Evolutionary conservation across 2,888 invertebrate species (phyloP).

Genomic region (Meliscaeva auricollis): DNA sequence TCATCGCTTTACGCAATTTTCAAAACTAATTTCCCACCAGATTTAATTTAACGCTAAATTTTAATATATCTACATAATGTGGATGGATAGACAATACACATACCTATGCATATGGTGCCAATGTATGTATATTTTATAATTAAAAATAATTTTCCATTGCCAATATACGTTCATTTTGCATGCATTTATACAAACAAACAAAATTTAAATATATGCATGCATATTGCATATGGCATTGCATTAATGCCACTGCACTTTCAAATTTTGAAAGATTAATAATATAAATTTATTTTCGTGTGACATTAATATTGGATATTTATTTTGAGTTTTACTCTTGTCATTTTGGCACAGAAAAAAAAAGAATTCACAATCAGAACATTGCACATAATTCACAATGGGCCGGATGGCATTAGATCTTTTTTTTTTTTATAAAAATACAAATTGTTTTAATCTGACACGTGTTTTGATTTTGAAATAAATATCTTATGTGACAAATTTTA

Average conservation of each 20-base stretch:
- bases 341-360: constrained; percentile 38
- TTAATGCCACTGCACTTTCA: constrained; percentile 31
- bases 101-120: neutral
- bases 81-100: neutral
- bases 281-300: constrained; percentile 56
- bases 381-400: too few relatives aligned
- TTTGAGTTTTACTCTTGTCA: constrained; percentile 24
- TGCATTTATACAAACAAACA: neutral
- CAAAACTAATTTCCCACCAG: constrained; percentile 57
- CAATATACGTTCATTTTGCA: constrained; percentile 8
- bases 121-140: constrained; percentile 32
- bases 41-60: constrained; percentile 70
- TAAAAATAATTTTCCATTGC: constrained; percentile 49
- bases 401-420: neutral
- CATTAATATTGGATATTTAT: constrained; percentile 58
- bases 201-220: neutral
- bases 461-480: neutral
- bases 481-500: neutral
- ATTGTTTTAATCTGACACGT: constrained; percentile 16
- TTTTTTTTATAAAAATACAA: neutral
- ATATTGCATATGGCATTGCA: constrained; percentile 1
- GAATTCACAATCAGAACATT: too few relatives aligned
- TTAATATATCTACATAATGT: constrained; percentile 20
- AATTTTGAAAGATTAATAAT: constrained; percentile 42
- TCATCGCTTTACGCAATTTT: constrained; percentile 57